These are phyloP conservation scores for Callaeas wilsoni DNA, from an alignment of 2,113 vertebrate genomes.

Conservation along the genomic window DNA sequence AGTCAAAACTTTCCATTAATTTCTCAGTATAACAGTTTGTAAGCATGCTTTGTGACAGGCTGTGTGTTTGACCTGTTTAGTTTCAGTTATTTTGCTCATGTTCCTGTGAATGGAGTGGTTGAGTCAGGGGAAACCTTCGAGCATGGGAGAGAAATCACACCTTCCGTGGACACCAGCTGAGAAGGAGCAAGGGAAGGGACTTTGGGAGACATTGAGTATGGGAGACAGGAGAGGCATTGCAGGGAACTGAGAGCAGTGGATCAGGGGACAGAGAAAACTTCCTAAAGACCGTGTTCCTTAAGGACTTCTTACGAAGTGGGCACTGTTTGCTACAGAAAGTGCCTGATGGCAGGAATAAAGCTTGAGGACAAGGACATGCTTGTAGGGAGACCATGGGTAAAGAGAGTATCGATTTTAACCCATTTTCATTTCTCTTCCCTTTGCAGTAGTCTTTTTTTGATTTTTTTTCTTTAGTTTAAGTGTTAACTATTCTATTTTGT, in stretches of 20 bases:
- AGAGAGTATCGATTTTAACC: neutral
- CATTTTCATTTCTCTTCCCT: neutral
- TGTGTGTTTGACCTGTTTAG: neutral
- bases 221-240: neutral
- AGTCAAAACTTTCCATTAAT: neutral
- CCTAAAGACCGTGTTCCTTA: neutral
- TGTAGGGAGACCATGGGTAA: neutral
- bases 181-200: neutral
- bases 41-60: neutral
- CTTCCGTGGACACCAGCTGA: neutral
- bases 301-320: neutral
- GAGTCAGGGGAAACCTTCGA: accelerated
- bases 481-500: neutral
- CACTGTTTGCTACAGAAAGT: neutral
- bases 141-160: neutral
- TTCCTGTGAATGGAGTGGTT: neutral
- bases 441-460: neutral
- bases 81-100: neutral
- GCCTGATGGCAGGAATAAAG: neutral
- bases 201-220: neutral
- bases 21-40: neutral
- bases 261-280: neutral
- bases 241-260: neutral
- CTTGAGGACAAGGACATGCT: neutral
- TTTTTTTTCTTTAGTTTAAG: neutral